phyloP scores from a whole-genome alignment of 2,797 vertebrate genomes.

The Galago senegalensis region DNA sequence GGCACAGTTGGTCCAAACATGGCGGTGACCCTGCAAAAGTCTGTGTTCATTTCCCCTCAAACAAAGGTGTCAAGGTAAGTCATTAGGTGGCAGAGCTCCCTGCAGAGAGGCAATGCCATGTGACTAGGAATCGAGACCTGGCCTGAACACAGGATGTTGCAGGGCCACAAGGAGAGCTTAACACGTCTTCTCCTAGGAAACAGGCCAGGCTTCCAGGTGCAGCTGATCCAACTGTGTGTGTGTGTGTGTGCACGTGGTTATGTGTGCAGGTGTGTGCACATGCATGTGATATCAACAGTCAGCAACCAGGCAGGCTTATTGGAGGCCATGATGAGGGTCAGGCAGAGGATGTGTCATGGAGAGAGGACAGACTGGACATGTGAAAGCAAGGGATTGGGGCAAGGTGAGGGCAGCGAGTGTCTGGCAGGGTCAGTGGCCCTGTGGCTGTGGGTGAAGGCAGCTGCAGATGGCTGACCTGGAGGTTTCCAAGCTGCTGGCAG shows the following conservation, averaged over 20 bases:
- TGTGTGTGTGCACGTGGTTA: neutral
- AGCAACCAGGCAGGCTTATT: neutral
- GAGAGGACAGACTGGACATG: neutral
- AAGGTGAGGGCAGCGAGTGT: neutral
- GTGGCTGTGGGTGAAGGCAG: neutral
- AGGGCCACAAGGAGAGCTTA: conserved; percentile 45
- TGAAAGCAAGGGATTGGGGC: neutral
- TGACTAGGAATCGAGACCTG: conserved; percentile 71
- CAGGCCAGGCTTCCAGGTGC: conserved; percentile 48
- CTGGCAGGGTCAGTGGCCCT: neutral
- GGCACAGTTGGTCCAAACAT: neutral
- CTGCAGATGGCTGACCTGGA: neutral
- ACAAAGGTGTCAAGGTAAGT: conserved; percentile 73
- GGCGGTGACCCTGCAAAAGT: conserved; percentile 45
- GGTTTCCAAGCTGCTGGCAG: neutral
- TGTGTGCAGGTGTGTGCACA: accelerated
- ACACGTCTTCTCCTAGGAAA: conserved; percentile 70
- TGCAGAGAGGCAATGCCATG: conserved; percentile 46
- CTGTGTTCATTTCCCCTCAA: conserved; percentile 61
- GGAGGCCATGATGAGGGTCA: neutral
- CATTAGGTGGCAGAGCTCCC: conserved; percentile 39
- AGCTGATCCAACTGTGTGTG: neutral
- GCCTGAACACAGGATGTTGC: conserved; percentile 53
- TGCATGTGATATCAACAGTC: neutral
- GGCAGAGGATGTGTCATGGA: neutral